Evolutionary conservation across 2,888 invertebrate genomes (phyloP).

Genomic region (Argyra leucocephala): DNA sequence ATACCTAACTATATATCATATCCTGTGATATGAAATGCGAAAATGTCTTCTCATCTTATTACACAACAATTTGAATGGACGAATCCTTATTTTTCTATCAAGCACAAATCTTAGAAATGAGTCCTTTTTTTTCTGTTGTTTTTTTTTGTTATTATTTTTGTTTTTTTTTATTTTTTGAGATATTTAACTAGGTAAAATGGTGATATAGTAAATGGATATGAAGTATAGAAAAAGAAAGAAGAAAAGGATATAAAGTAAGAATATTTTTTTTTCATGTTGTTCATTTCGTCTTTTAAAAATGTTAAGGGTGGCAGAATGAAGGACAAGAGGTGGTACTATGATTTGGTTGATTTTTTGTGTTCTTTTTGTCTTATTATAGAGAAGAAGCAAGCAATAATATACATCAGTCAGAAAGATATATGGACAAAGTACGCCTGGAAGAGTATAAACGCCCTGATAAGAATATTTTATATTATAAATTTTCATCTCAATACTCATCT

Average conservation of each 20-base stretch:
- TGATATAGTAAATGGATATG: neutral
- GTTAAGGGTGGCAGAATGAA: neutral
- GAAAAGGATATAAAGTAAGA: neutral
- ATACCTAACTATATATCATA: neutral
- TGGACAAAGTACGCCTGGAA: neutral
- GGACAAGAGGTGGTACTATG: neutral
- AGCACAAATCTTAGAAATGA: constrained; percentile 4
- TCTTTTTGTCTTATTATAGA: neutral
- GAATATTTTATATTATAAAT: constrained; percentile 9
- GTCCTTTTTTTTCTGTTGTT: neutral
- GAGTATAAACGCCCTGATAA: constrained; percentile 12
- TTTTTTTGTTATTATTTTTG: neutral
- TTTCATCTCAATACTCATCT: neutral
- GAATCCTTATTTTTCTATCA: constrained; percentile 3
- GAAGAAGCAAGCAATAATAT: constrained; percentile 6
- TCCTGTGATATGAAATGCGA: neutral
- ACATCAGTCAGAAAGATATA: constrained; percentile 7
- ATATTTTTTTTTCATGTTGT: neutral
- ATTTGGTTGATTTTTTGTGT: neutral
- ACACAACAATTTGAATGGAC: constrained; percentile 6
- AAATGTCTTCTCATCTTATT: constrained; percentile 3
- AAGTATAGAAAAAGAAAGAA: neutral
- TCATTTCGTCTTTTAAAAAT: too few species aligned
- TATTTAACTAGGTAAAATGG: constrained; percentile 6
- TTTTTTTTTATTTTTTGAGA: neutral